Conservation (phyloP, 1,140 invertebrate genomes). For the Procambarus clarkii region DNA sequence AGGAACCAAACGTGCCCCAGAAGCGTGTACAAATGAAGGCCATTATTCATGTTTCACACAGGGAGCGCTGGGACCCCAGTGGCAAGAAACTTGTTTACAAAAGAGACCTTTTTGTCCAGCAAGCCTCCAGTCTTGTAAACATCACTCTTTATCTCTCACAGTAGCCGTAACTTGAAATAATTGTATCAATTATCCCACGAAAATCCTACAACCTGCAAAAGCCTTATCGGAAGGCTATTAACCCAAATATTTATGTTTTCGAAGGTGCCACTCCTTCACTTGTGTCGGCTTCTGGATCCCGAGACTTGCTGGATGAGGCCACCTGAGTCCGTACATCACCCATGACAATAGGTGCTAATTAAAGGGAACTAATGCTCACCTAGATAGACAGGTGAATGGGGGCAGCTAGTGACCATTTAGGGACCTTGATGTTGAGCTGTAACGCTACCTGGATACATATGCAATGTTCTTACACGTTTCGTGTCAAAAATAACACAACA, state of each 20-base stretch:
- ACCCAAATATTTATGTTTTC: background rate
- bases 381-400: constrained; percentile 53
- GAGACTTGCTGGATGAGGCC: background rate
- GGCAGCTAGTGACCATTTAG: background rate
- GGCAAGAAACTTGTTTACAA: background rate
- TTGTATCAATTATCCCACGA: background rate
- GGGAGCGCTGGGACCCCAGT: background rate
- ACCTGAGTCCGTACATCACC: background rate
- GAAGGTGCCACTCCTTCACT: background rate
- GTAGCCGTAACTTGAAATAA: background rate
- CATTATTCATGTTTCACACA: constrained; percentile 58
- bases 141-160: background rate
- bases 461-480: too few relatives aligned
- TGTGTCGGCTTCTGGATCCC: background rate
- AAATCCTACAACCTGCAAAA: too few relatives aligned
- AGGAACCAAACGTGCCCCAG: constrained; percentile 34
- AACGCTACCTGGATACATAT: too few relatives aligned
- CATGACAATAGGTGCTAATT: constrained; percentile 58
- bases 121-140: background rate
- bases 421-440: too few relatives aligned
- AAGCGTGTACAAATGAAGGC: constrained; percentile 62
- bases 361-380: constrained; percentile 61
- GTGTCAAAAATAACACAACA: too few relatives aligned
- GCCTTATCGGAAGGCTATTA: too few relatives aligned
- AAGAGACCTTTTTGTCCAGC: background rate